phyloP scores from a whole-genome alignment of 1,140 invertebrate genomes.

The Anastrepha obliqua region DNA sequence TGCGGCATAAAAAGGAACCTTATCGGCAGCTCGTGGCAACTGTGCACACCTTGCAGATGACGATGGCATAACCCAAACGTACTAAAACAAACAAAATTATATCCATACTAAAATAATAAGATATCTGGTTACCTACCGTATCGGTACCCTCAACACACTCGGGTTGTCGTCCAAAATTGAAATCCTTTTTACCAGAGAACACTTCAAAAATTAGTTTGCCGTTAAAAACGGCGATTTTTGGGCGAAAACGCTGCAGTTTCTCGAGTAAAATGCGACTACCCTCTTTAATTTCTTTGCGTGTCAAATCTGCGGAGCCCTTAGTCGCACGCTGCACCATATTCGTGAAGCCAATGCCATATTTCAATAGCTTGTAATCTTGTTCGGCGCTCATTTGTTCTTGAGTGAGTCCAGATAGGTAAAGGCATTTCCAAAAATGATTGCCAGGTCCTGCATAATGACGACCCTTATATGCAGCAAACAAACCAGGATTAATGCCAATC shows the following conservation, averaged over 20 bases:
- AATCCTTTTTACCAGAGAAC: slow-evolving; percentile 97
- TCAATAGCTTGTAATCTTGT: slow-evolving; percentile 94
- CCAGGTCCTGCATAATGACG: slow-evolving; percentile 98
- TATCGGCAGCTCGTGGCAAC: slow-evolving; percentile 94
- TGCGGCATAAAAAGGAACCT: slow-evolving; percentile 96
- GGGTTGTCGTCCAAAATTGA: slow-evolving; percentile 96
- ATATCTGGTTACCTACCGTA: slow-evolving; percentile 82
- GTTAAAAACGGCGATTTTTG: slow-evolving; percentile 98
- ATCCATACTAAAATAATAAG: not conserved
- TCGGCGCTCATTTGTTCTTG: slow-evolving; percentile 96
- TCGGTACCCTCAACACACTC: slow-evolving; percentile 94
- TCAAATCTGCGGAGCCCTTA: slow-evolving; percentile 96
- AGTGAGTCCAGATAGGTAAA: slow-evolving; percentile 94
- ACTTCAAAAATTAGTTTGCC: slow-evolving; percentile 98
- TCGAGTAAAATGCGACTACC: slow-evolving; percentile 92
- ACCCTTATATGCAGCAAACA: slow-evolving; percentile 97
- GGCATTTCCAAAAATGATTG: slow-evolving; percentile 99
- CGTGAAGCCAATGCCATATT: slow-evolving; percentile 97
- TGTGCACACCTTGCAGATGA: slow-evolving; percentile 97
- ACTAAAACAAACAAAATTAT: slow-evolving; percentile 77
- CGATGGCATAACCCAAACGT: slow-evolving; percentile 99
- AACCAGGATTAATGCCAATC: slow-evolving; percentile 98
- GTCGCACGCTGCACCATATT: slow-evolving; percentile 97
- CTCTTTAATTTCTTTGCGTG: slow-evolving; percentile 97
- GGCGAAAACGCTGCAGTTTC: slow-evolving; percentile 93